These are phyloP conservation scores for Pempheris klunzingeri DNA, from an alignment of 2,797 vertebrate genomes.

Conservation along the genomic window DNA sequence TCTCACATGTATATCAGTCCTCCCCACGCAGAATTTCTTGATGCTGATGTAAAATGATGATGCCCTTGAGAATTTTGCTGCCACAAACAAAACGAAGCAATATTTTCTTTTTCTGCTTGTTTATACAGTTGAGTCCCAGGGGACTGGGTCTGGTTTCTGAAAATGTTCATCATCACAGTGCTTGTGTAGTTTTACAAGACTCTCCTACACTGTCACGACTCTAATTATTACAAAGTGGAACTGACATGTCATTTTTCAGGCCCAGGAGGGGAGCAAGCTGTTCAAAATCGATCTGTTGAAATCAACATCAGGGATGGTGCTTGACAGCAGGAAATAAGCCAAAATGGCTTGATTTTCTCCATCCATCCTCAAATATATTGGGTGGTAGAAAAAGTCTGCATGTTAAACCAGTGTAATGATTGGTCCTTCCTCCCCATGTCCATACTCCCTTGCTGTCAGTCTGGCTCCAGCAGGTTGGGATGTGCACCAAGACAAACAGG, in stretches of 20 bases:
- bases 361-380: not conserved
- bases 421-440: not conserved
- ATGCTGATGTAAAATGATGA: slow-evolving; percentile 34
- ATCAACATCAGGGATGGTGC: not conserved
- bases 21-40: slow-evolving; percentile 50
- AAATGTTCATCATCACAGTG: slow-evolving; percentile 44
- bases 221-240: slow-evolving; percentile 19
- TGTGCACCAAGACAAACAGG: slow-evolving; percentile 73
- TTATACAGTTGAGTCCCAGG: slow-evolving; percentile 60
- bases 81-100: slow-evolving; percentile 64
- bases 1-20: slow-evolving; percentile 38
- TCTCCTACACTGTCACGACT: slow-evolving; percentile 34
- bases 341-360: not conserved
- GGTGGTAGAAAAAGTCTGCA: slow-evolving; percentile 11
- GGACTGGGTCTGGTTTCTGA: slow-evolving; percentile 53
- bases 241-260: slow-evolving; percentile 18
- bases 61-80: slow-evolving; percentile 65
- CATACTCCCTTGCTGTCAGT: not conserved
- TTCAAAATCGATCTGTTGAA: slow-evolving; percentile 2
- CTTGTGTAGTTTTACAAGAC: slow-evolving; percentile 36
- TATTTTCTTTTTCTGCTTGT: slow-evolving; percentile 60
- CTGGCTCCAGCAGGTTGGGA: slow-evolving; percentile 52
- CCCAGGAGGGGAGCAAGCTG: not conserved
- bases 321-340: slow-evolving; percentile 5
- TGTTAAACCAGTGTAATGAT: slow-evolving; percentile 11